Conservation (phyloP, 2,797 vertebrate species). For the Pyrocephalus nanus region DNA sequence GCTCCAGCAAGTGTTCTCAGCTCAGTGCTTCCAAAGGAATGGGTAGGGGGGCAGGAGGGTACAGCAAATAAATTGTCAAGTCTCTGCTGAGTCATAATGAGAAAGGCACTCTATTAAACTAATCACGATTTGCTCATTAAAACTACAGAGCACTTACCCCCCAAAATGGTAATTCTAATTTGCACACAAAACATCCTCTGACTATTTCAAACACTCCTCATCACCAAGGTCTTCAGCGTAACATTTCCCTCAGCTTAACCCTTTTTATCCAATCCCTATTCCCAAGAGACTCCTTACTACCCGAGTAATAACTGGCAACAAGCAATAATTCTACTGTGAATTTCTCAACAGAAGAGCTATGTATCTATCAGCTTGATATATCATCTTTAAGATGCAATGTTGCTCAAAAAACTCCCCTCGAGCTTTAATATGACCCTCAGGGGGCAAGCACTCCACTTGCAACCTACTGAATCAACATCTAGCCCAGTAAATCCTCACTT, state of each 20-base stretch:
- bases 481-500: conserved; percentile 75
- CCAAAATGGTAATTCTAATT: conserved; percentile 2
- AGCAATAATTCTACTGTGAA: conserved; percentile 70
- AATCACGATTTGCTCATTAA: conserved; percentile 36
- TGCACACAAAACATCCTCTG: not conserved
- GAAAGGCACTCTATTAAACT: conserved; percentile 40
- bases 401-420: conserved; percentile 73
- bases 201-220: conserved; percentile 26
- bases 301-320: conserved; percentile 70
- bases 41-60: not conserved
- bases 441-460: conserved; percentile 73
- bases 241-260: conserved; percentile 66
- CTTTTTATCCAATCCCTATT: conserved; percentile 64
- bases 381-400: conserved; percentile 67
- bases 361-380: conserved; percentile 77
- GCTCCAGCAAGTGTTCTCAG: not conserved
- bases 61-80: not conserved
- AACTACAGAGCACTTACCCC: conserved; percentile 2
- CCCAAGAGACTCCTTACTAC: conserved; percentile 64
- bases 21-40: not conserved
- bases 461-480: conserved; percentile 79
- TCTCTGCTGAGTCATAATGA: conserved; percentile 33
- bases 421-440: conserved; percentile 77
- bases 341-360: conserved; percentile 67
- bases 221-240: conserved; percentile 44